Percentiles rank a stretch among this genome's conserved stretches.
phyloP scores from a whole-genome alignment of 2,113 vertebrate species.

The Strix aluco region DNA sequence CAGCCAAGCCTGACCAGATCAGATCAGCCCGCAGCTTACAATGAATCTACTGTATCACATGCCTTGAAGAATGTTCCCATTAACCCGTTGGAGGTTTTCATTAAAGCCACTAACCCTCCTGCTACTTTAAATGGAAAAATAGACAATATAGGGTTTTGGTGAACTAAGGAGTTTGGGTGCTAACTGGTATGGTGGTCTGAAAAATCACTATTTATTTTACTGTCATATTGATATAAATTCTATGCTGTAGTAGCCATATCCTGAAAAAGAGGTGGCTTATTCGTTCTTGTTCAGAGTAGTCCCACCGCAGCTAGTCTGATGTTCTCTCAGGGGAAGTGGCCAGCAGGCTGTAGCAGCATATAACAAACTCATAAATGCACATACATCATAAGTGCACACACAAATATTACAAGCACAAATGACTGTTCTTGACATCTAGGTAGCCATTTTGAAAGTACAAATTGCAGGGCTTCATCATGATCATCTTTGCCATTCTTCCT shows the following conservation, averaged over 20 bases:
- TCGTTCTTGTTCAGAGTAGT: background rate
- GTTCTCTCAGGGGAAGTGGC: background rate
- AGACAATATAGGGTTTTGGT: background rate
- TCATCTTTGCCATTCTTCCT: background rate
- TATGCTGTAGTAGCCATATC: background rate
- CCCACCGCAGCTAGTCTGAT: background rate
- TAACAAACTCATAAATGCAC: background rate
- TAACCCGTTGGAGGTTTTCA: background rate
- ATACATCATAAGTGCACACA: background rate
- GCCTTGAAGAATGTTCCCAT: background rate
- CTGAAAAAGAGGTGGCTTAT: background rate
- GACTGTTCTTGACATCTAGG: background rate
- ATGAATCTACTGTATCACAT: background rate
- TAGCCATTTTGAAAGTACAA: background rate
- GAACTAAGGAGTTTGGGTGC: background rate
- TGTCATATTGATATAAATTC: background rate
- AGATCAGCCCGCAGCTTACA: background rate
- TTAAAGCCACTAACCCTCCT: background rate
- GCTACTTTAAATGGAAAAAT: background rate
- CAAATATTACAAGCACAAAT: background rate
- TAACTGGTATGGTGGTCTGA: background rate
- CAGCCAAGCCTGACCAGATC: fast-evolving
- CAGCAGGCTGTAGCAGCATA: background rate
- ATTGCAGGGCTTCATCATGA: fast-evolving
- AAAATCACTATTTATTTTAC: background rate